Conservation (phyloP, 92 coral and sea anemone species). For the Plumapathes pennacea region DNA sequence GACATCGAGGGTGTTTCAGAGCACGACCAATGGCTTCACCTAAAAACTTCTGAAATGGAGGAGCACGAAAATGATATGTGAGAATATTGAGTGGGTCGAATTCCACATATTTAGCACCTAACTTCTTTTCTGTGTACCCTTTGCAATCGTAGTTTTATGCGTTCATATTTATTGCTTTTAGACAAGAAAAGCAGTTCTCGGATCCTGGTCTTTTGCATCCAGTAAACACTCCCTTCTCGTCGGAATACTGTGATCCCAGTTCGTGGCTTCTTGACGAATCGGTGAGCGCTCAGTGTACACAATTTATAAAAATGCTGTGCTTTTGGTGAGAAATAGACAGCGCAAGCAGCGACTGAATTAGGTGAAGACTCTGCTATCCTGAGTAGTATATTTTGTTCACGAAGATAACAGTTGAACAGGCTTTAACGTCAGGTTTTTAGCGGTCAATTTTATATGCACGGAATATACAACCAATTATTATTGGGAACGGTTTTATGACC, state of each 20-base stretch:
- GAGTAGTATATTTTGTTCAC: too few relatives aligned
- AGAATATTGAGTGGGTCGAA: neutral
- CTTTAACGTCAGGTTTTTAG: too few relatives aligned
- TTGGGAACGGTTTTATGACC: too few relatives aligned
- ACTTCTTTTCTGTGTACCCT: neutral
- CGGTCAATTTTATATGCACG: too few relatives aligned
- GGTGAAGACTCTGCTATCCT: too few relatives aligned
- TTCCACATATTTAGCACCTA: neutral
- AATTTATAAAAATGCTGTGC: too few relatives aligned
- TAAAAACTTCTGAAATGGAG: conserved; percentile 42
- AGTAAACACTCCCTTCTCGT: conserved; percentile 46
- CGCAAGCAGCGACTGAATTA: too few relatives aligned
- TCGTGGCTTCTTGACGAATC: conserved; percentile 75
- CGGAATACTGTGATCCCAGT: conserved; percentile 76
- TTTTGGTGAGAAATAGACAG: too few relatives aligned
- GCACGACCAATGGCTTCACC: conserved; percentile 46
- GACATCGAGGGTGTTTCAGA: conserved; percentile 79
- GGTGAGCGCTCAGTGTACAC: conserved; percentile 62
- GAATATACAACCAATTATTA: too few relatives aligned
- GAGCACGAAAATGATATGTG: conserved; percentile 33
- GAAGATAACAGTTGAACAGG: too few relatives aligned
- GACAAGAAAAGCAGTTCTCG: conserved; percentile 32
- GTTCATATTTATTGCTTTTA: neutral
- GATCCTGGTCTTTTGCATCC: conserved; percentile 23
- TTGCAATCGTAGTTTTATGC: neutral